These are phyloP conservation scores for Corythornis vintsioides DNA, from an alignment of 2,113 vertebrate species.

Conservation along the genomic window DNA sequence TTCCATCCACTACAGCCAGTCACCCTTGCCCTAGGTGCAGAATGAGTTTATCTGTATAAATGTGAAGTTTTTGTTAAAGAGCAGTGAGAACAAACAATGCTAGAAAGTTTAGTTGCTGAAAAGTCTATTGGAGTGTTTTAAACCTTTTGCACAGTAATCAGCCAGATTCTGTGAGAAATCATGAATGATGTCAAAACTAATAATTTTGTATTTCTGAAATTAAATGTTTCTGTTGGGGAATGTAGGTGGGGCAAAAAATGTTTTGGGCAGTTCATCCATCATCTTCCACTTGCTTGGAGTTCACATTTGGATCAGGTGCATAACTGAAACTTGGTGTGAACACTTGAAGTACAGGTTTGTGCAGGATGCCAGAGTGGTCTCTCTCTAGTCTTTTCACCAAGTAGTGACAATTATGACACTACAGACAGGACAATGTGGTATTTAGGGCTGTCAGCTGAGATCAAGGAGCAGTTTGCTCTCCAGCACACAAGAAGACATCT, in stretches of 20 bases:
- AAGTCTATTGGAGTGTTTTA: background rate
- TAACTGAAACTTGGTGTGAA: background rate
- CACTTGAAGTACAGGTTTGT: background rate
- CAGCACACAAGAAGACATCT: background rate
- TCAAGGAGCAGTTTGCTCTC: background rate
- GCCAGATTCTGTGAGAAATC: accelerated
- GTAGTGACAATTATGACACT: background rate
- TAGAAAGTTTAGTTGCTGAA: background rate
- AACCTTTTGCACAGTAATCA: background rate
- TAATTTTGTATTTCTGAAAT: background rate
- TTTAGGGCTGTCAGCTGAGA: background rate
- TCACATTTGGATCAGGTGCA: background rate
- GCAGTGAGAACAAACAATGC: background rate
- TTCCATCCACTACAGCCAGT: background rate
- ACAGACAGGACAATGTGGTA: background rate
- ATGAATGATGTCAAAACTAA: background rate
- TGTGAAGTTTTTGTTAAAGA: background rate
- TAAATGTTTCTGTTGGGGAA: background rate
- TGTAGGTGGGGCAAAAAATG: background rate
- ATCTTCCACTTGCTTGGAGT: background rate
- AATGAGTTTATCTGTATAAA: background rate
- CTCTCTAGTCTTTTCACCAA: background rate
- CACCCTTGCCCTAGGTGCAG: background rate
- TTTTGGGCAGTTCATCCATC: accelerated
- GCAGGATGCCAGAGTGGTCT: background rate